Evolutionary conservation across 2,113 vertebrate genomes (phyloP).

Genomic region (Dissostichus mawsoni): DNA sequence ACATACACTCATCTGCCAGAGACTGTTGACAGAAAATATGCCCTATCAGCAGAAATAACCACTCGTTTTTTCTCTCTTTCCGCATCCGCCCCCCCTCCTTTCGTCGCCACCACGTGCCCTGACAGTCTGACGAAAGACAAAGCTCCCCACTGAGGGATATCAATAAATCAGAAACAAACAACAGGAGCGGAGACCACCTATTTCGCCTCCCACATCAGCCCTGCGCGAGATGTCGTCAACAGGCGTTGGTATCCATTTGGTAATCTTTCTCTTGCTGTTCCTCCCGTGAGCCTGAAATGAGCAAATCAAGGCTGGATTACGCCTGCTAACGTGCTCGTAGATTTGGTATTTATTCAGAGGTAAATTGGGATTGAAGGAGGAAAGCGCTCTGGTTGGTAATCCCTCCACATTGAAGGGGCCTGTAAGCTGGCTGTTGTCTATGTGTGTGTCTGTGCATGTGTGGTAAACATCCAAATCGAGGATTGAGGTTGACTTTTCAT

Average conservation of each 20-base stretch:
- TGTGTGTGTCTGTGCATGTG: constrained; percentile 41
- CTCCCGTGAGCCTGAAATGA: constrained; percentile 69
- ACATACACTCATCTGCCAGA: constrained; percentile 80
- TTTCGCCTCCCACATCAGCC: constrained; percentile 59
- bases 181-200: constrained; percentile 75
- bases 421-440: constrained; percentile 80
- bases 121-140: constrained; percentile 75
- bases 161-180: constrained; percentile 80
- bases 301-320: constrained; percentile 86
- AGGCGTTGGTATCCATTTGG: constrained; percentile 62
- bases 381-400: constrained; percentile 86
- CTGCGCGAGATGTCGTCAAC: constrained; percentile 30
- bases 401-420: constrained; percentile 84
- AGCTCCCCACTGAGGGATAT: constrained; percentile 76
- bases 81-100: neutral
- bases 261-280: constrained; percentile 77
- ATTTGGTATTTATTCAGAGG: constrained; percentile 86
- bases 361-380: constrained; percentile 94
- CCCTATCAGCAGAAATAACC: constrained; percentile 82
- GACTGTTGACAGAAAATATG: constrained; percentile 81
- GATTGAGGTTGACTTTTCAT: constrained; percentile 24
- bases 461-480: constrained; percentile 49
- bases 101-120: constrained; percentile 56
- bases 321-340: constrained; percentile 83
- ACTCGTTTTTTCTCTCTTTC: constrained; percentile 37